Conservation (phyloP, 2,888 invertebrate species). For the Philereme vetulata region DNA sequence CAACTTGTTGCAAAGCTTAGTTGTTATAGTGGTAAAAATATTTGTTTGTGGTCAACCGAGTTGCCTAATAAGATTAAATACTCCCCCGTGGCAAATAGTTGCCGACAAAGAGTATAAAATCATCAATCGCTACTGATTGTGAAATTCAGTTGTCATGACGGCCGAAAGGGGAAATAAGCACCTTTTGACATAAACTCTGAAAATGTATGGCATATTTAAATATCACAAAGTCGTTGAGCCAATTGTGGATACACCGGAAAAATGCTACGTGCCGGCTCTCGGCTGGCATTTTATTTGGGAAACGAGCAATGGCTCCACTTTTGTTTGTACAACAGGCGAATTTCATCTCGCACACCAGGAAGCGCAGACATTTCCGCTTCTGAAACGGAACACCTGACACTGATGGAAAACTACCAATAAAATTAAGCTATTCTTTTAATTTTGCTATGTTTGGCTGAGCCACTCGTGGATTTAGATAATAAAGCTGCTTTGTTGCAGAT, state of each 20-base stretch:
- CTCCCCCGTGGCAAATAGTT: too few species aligned
- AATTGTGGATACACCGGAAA: conserved; percentile 18
- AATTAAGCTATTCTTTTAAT: not conserved
- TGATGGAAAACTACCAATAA: conserved; percentile 41
- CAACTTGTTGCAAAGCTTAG: too few species aligned
- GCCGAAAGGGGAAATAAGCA: too few species aligned
- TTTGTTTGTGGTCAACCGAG: too few species aligned
- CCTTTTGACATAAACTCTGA: too few species aligned
- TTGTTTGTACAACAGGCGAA: conserved; percentile 50
- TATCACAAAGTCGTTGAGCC: conserved; percentile 12
- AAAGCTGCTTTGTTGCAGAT: not conserved
- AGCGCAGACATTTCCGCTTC: conserved; percentile 34
- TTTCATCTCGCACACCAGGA: conserved; percentile 42
- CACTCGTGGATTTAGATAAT: not conserved
- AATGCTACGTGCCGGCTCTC: conserved; percentile 25
- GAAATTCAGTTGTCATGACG: too few species aligned
- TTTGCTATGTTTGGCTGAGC: not conserved
- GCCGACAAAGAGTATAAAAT: too few species aligned
- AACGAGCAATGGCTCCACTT: conserved; percentile 42
- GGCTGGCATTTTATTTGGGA: conserved; percentile 47
- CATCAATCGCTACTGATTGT: too few species aligned
- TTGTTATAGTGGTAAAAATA: too few species aligned
- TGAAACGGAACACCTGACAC: conserved; percentile 42
- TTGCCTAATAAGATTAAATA: too few species aligned
- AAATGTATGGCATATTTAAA: not conserved